phyloP scores from a whole-genome alignment of 1,140 invertebrate species.

The Zaprionus camerounensis region DNA sequence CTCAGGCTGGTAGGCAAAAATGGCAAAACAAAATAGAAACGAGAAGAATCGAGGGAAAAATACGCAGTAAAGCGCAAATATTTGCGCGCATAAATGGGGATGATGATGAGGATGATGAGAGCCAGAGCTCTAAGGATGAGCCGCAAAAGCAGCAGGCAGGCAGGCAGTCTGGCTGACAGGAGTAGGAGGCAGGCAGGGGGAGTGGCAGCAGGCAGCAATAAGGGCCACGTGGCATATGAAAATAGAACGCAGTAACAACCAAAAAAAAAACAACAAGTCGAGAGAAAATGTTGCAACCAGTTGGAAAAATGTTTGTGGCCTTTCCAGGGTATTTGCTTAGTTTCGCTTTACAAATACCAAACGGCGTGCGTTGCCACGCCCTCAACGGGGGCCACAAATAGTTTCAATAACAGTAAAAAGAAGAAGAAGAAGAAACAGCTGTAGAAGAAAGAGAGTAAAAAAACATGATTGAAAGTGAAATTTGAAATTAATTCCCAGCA shows the following conservation, averaged over 20 bases:
- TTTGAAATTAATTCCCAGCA: constrained; percentile 71
- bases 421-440: constrained; percentile 6
- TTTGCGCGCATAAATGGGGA: constrained; percentile 80
- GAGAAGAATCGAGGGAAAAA: constrained; percentile 38
- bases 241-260: constrained; percentile 15
- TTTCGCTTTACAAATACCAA: constrained; percentile 23
- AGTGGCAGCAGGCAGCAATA: not conserved
- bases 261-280: not conserved
- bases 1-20: constrained; percentile 30
- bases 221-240: constrained; percentile 20
- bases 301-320: constrained; percentile 6
- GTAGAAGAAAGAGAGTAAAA: not conserved
- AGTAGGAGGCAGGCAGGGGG: not conserved
- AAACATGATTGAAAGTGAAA: constrained; percentile 67
- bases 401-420: constrained; percentile 40
- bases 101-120: constrained; percentile 64
- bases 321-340: constrained; percentile 13
- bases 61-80: constrained; percentile 77
- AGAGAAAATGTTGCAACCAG: constrained; percentile 9
- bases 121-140: constrained; percentile 36
- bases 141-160: constrained; percentile 41
- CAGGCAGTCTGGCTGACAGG: not conserved
- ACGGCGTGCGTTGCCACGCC: not conserved
- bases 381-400: not conserved
- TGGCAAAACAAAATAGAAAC: constrained; percentile 42